Evolutionary conservation across 2,113 vertebrate genomes (phyloP).

Genomic region (Okapia johnstoni): DNA sequence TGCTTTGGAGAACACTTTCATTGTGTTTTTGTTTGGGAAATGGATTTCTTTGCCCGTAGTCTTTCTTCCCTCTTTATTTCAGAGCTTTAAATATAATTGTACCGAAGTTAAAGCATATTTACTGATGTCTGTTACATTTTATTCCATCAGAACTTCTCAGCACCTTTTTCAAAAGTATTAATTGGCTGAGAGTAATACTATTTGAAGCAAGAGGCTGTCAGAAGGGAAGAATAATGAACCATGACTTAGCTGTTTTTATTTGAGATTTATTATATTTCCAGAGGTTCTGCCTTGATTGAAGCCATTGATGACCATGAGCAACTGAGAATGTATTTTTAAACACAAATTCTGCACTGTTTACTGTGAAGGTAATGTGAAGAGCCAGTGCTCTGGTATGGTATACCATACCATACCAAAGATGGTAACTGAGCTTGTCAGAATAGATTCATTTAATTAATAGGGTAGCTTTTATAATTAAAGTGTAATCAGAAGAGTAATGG

Average conservation of each 20-base stretch:
- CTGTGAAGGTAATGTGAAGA: not conserved
- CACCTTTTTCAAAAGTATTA: not conserved
- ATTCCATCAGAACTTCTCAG: not conserved
- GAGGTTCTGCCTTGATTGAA: constrained; percentile 7
- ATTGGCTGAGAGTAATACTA: not conserved
- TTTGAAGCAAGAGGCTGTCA: constrained; percentile 5
- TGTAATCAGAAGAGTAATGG: not conserved
- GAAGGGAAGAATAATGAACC: not conserved
- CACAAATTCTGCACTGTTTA: not conserved
- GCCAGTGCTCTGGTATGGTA: not conserved
- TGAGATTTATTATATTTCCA: not conserved
- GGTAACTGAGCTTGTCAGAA: not conserved
- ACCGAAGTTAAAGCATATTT: not conserved
- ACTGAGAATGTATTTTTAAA: constrained; percentile 18
- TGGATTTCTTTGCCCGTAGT: not conserved
- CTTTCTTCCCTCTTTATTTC: not conserved
- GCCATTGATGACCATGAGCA: not conserved
- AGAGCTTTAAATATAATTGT: not conserved
- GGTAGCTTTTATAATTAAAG: not conserved
- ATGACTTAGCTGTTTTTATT: constrained; percentile 26
- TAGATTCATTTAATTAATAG: constrained; percentile 27
- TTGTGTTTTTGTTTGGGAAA: constrained; percentile 21
- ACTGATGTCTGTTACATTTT: not conserved
- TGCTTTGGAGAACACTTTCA: not conserved
- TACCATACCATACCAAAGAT: not conserved